phyloP scores from a whole-genome alignment of 2,888 invertebrate genomes.

The Amphipyra tragopoginis region DNA sequence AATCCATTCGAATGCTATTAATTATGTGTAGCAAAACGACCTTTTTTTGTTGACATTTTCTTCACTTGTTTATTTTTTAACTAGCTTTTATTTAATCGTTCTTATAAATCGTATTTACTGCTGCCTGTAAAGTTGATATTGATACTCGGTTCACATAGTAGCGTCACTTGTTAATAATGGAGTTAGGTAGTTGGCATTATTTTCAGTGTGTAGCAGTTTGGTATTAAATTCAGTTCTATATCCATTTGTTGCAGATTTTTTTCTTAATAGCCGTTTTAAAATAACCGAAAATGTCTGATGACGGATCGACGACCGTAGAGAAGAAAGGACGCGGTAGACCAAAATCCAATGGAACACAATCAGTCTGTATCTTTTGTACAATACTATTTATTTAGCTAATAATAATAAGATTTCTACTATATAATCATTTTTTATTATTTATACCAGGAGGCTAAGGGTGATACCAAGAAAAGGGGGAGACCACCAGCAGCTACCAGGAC shows the following conservation, averaged over 20 bases:
- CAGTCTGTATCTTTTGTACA: conserved; percentile 64
- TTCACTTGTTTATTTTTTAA: conserved; percentile 12
- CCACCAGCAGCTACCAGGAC: conserved; percentile 81
- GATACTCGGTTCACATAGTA: conserved; percentile 11
- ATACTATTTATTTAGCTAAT: background rate
- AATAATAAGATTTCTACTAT: background rate
- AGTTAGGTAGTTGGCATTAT: conserved; percentile 19
- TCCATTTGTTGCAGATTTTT: conserved; percentile 68
- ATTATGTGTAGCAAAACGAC: conserved; percentile 17
- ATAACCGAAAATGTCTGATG: conserved; percentile 85
- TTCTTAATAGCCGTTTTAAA: conserved; percentile 59
- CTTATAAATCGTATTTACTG: background rate
- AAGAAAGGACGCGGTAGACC: conserved; percentile 89
- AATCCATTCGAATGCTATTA: conserved; percentile 28
- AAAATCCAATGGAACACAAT: conserved; percentile 87
- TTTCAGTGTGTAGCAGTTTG: background rate
- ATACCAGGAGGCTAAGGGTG: conserved; percentile 84
- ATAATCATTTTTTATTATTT: background rate
- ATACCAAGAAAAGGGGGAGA: conserved; percentile 86
- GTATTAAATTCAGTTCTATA: conserved; percentile 8
- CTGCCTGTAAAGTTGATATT: background rate
- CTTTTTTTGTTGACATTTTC: conserved; percentile 35
- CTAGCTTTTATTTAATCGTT: background rate
- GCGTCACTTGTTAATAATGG: conserved; percentile 41
- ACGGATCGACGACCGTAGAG: conserved; percentile 87